These are phyloP conservation scores for Leptestheria dahalacensis DNA, from an alignment of 1,140 invertebrate species.

Conservation along the genomic window DNA sequence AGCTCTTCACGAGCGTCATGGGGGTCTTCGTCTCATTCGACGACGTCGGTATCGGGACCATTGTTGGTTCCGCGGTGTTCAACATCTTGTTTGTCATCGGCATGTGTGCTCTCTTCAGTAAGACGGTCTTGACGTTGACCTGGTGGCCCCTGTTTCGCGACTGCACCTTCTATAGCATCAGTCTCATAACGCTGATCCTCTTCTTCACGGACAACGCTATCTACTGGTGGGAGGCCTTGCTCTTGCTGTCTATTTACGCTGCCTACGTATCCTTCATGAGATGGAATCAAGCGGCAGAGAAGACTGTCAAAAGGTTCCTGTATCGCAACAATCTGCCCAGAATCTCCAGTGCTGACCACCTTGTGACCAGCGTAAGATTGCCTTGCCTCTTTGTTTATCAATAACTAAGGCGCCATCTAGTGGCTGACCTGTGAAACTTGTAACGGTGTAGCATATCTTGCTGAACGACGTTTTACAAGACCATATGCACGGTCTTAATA, in stretches of 20 bases:
- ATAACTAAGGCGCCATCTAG: too few relatives aligned
- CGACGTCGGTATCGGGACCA: constrained; percentile 84
- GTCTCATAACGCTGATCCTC: constrained; percentile 74
- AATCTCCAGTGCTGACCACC: constrained; percentile 82
- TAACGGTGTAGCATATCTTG: too few relatives aligned
- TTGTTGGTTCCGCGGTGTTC: constrained; percentile 86
- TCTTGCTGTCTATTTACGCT: constrained; percentile 69
- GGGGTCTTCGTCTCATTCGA: constrained; percentile 90
- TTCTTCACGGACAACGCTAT: constrained; percentile 85
- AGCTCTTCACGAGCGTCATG: constrained; percentile 81
- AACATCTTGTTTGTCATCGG: constrained; percentile 91
- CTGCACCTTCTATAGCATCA: constrained; percentile 86
- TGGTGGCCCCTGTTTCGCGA: constrained; percentile 94
- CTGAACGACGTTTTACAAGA: too few relatives aligned
- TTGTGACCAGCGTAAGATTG: constrained; percentile 80
- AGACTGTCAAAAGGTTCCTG: constrained; percentile 65
- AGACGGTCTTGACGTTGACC: constrained; percentile 65
- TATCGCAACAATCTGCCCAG: constrained; percentile 84
- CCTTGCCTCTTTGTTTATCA: too few relatives aligned
- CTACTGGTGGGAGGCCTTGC: constrained; percentile 77
- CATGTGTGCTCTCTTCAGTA: constrained; percentile 82
- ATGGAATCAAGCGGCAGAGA: constrained; percentile 70
- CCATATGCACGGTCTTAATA: too few relatives aligned
- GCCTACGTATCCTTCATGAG: constrained; percentile 84
- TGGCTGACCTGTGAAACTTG: too few relatives aligned